phyloP scores from a whole-genome alignment of 2,113 vertebrate species.

The Nothobranchius kuhntae region DNA sequence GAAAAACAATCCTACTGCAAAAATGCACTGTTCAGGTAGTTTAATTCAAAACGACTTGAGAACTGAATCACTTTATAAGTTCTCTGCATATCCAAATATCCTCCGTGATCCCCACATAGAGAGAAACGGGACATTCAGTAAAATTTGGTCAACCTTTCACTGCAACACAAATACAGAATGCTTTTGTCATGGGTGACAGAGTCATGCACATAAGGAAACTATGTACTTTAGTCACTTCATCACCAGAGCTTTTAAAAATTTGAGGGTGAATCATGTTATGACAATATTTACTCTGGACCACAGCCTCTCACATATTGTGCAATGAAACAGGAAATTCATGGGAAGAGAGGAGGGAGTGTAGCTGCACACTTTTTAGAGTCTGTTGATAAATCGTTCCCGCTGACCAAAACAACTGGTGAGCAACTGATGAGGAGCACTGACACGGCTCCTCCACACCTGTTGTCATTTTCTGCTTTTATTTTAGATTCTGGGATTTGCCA shows the following conservation, averaged over 20 bases:
- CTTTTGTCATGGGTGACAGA: slow-evolving; percentile 16
- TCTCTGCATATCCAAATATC: neutral
- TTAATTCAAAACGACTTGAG: too few relatives aligned
- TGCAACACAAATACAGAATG: neutral
- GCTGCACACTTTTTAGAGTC: neutral
- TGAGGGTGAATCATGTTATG: slow-evolving; percentile 42
- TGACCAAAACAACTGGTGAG: slow-evolving; percentile 10
- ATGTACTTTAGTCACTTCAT: slow-evolving; percentile 10
- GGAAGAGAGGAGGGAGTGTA: slow-evolving; percentile 24
- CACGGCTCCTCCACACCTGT: neutral
- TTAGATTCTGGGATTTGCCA: neutral
- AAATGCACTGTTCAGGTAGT: too few relatives aligned
- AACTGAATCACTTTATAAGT: too few relatives aligned
- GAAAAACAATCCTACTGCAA: too few relatives aligned
- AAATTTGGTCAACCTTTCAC: neutral
- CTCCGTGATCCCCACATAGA: neutral
- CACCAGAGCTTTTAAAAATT: slow-evolving; percentile 8
- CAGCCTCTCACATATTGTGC: slow-evolving; percentile 34
- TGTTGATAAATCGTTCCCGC: slow-evolving; percentile 5
- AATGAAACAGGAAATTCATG: slow-evolving; percentile 46
- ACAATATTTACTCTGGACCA: slow-evolving; percentile 40
- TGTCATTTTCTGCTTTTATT: neutral
- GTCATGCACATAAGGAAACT: slow-evolving; percentile 12
- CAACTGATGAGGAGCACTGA: neutral
- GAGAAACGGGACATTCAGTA: neutral